Conservation (phyloP, 2,113 vertebrate genomes). For the Poecilia latipinna region DNA sequence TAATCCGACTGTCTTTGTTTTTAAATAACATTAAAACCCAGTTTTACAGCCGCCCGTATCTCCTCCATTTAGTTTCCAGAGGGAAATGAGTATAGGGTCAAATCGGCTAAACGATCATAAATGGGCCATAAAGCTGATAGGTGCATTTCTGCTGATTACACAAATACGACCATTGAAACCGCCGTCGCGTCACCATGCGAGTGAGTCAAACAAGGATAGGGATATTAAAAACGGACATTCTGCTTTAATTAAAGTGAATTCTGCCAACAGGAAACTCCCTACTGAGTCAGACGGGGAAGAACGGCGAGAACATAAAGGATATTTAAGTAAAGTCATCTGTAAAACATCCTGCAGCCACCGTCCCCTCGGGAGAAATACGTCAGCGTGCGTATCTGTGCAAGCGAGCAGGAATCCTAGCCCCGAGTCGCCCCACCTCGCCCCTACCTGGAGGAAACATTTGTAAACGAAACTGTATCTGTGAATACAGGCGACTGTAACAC, state of each 20-base stretch:
- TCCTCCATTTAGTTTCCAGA: neutral
- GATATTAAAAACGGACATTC: slow-evolving; percentile 15
- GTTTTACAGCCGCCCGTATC: neutral
- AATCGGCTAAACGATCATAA: neutral
- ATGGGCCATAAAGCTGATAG: neutral
- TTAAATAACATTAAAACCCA: neutral
- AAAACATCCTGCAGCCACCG: slow-evolving; percentile 9
- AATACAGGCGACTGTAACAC: slow-evolving; percentile 40
- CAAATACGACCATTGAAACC: neutral
- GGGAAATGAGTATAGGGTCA: neutral
- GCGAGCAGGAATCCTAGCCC: slow-evolving; percentile 19
- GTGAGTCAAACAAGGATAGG: slow-evolving; percentile 6
- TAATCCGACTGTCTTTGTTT: neutral
- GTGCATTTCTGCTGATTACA: slow-evolving; percentile 9
- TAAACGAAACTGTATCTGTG: slow-evolving; percentile 54
- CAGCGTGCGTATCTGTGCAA: slow-evolving; percentile 9
- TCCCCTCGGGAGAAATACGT: slow-evolving; percentile 12
- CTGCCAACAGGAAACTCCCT: slow-evolving; percentile 6
- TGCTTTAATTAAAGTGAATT: slow-evolving; percentile 17
- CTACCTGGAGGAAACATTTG: slow-evolving; percentile 37
- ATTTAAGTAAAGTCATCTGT: slow-evolving; percentile 16
- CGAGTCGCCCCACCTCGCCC: neutral
- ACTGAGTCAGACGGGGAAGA: slow-evolving; percentile 24
- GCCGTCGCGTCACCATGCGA: neutral
- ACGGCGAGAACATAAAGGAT: neutral